These are phyloP conservation scores for Apotomis turbidana DNA, from an alignment of 2,888 invertebrate species.

Conservation along the genomic window DNA sequence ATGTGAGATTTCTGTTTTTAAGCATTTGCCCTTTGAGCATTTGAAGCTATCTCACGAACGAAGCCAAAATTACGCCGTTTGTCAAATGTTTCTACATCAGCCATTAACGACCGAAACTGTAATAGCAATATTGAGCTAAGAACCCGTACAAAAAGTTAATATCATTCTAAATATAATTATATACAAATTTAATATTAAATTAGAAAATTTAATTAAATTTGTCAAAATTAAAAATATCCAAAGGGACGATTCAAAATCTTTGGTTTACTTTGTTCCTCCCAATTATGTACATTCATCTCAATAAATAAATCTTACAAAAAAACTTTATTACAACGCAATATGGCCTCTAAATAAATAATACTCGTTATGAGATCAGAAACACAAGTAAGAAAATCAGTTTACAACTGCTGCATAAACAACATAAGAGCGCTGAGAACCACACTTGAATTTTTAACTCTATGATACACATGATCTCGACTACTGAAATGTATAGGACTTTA, in stretches of 20 bases:
- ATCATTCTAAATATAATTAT: constrained; percentile 48
- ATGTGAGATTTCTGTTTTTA: too few species aligned
- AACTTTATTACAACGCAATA: constrained; percentile 71
- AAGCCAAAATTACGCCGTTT: too few species aligned
- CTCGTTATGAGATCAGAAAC: constrained; percentile 82
- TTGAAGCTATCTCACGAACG: too few species aligned
- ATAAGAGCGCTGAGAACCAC: constrained; percentile 14
- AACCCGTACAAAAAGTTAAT: constrained; percentile 40
- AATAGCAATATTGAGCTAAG: not conserved
- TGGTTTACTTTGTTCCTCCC: constrained; percentile 70
- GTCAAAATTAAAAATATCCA: constrained; percentile 62
- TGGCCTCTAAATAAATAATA: constrained; percentile 84
- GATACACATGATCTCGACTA: constrained; percentile 15
- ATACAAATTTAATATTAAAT: constrained; percentile 55
- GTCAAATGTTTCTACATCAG: too few species aligned
- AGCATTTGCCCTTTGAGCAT: too few species aligned
- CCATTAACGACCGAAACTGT: not conserved
- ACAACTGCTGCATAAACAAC: constrained; percentile 20
- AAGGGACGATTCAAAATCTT: constrained; percentile 73
- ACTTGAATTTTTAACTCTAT: constrained; percentile 5
- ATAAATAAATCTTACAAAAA: constrained; percentile 71
- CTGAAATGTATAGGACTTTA: constrained; percentile 17
- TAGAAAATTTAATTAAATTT: constrained; percentile 56
- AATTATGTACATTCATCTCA: constrained; percentile 57
- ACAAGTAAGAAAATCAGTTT: constrained; percentile 66